Conservation (phyloP, 2,888 invertebrate genomes). For the Tetragnatha montana region DNA sequence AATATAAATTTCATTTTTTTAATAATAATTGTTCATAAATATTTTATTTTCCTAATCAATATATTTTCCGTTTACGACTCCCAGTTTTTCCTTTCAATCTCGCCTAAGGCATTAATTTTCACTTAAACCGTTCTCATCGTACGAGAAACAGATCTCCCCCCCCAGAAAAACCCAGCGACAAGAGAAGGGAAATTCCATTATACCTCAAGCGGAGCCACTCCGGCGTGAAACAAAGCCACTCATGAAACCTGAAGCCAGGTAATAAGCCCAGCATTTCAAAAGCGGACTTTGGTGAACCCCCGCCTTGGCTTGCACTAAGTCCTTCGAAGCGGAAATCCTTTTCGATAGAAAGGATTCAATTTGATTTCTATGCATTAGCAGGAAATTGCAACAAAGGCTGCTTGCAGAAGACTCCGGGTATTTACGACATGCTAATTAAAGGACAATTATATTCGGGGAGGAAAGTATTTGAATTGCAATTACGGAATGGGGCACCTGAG, state of each 20-base stretch:
- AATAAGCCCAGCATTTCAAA: conserved; percentile 51
- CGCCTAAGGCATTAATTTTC: too few species aligned
- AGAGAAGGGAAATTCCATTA: neutral
- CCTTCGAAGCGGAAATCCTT: conserved; percentile 42
- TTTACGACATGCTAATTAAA: conserved; percentile 65
- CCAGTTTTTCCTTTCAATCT: too few species aligned
- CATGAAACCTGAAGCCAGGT: conserved; percentile 42
- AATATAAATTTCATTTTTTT: too few species aligned
- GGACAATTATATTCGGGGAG: conserved; percentile 57
- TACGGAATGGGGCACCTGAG: conserved; percentile 12
- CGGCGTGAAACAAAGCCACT: conserved; percentile 21
- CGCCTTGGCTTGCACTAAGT: conserved; percentile 29
- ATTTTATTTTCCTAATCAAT: too few species aligned
- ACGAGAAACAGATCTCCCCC: too few species aligned
- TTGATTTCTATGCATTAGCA: conserved; percentile 41
- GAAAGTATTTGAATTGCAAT: conserved; percentile 51
- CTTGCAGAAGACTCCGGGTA: conserved; percentile 25
- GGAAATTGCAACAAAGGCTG: conserved; percentile 58
- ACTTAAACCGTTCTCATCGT: too few species aligned
- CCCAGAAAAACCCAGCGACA: neutral
- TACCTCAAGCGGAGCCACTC: neutral
- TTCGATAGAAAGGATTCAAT: conserved; percentile 46
- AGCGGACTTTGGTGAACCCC: conserved; percentile 31
- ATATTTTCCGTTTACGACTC: too few species aligned
- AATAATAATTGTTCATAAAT: too few species aligned